Evolutionary conservation across 2,113 vertebrate genomes (phyloP).

Genomic region (Pterocles orientalis): DNA sequence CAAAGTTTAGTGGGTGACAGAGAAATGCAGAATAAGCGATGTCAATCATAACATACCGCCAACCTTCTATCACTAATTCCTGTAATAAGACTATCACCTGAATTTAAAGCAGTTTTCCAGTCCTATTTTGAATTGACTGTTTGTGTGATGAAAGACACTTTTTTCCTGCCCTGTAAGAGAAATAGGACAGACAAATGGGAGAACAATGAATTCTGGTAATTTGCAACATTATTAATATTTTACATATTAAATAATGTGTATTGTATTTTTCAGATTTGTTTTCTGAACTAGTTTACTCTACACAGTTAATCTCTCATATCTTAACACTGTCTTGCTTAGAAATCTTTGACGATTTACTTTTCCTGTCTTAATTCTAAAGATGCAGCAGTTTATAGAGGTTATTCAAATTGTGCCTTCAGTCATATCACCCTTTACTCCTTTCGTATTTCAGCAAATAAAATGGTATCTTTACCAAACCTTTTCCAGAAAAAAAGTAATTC

Average conservation of each 20-base stretch:
- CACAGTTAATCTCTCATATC: background rate
- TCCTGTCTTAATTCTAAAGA: background rate
- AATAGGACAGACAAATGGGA: background rate
- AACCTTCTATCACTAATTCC: background rate
- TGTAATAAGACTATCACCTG: background rate
- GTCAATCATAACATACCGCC: background rate
- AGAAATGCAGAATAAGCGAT: background rate
- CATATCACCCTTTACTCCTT: background rate
- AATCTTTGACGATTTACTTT: background rate
- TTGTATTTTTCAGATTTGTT: background rate
- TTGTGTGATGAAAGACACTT: background rate
- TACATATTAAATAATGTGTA: background rate
- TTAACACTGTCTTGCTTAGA: background rate
- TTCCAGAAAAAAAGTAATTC: background rate
- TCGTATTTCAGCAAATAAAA: background rate
- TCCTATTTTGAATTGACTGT: background rate
- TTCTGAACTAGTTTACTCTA: background rate
- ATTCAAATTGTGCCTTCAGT: background rate
- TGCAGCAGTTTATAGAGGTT: background rate
- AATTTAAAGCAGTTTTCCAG: background rate
- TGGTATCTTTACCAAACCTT: background rate
- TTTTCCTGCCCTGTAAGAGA: background rate
- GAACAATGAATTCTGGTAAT: background rate
- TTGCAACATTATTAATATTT: background rate
- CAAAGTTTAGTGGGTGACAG: conserved; percentile 2